These are phyloP conservation scores for Cataglyphis livida DNA, from an alignment of 2,888 invertebrate genomes.

Conservation along the genomic window DNA sequence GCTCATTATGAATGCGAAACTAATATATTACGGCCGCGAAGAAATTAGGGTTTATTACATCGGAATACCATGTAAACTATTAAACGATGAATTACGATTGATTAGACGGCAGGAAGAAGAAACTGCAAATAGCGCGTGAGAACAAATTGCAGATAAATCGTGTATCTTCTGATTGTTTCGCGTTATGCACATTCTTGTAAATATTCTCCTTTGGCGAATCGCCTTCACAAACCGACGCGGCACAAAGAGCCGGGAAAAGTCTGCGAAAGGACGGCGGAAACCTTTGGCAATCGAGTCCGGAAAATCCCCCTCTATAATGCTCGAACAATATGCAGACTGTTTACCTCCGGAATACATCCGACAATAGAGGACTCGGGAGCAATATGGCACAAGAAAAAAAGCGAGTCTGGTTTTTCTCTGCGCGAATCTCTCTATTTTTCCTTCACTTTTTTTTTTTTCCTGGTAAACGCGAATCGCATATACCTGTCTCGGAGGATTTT, in stretches of 20 bases:
- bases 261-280: conserved; percentile 16
- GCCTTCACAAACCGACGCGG: conserved; percentile 27
- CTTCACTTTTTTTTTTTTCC: neutral
- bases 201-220: conserved; percentile 15
- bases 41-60: neutral
- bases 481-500: neutral
- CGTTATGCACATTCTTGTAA: neutral
- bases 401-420: conserved; percentile 5
- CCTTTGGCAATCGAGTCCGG: conserved; percentile 52
- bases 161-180: neutral
- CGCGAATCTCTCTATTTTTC: neutral
- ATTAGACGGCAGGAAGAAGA: neutral
- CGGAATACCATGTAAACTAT: neutral
- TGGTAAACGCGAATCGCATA: conserved; percentile 5
- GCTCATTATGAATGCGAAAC: conserved; percentile 31
- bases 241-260: conserved; percentile 7
- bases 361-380: conserved; percentile 62
- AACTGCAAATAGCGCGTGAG: neutral
- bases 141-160: conserved; percentile 10
- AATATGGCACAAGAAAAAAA: conserved; percentile 29
- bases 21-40: conserved; percentile 10
- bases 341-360: conserved; percentile 69
- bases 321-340: conserved; percentile 71
- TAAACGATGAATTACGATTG: neutral
- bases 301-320: conserved; percentile 59